A percentile compares a stretch with the other conserved stretches of the same genome.
Evolutionary conservation across 2,888 invertebrate species (phyloP).

Genomic region (Philaethria dido): DNA sequence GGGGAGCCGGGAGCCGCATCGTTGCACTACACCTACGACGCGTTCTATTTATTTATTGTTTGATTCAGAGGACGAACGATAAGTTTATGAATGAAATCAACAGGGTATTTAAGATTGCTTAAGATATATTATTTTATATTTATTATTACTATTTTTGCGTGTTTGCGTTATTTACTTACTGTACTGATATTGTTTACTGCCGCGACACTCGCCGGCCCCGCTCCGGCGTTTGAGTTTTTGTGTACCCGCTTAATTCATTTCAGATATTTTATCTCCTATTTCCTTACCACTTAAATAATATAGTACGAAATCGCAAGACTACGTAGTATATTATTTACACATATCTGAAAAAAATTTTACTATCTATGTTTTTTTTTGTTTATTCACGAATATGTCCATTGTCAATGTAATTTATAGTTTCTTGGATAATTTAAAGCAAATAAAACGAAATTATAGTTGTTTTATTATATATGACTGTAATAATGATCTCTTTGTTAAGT

Average conservation of each 20-base stretch:
- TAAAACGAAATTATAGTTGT: not conserved
- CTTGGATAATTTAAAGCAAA: not conserved
- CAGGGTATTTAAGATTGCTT: conserved; percentile 84
- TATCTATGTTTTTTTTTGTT: too few species aligned
- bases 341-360: too few species aligned
- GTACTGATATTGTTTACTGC: conserved; percentile 54
- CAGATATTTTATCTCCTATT: too few species aligned
- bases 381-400: not conserved
- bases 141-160: conserved; percentile 63
- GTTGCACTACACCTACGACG: conserved; percentile 48
- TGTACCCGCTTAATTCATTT: not conserved
- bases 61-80: conserved; percentile 56
- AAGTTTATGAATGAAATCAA: conserved; percentile 74
- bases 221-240: conserved; percentile 18
- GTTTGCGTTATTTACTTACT: conserved; percentile 60
- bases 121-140: conserved; percentile 81
- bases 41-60: conserved; percentile 52
- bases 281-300: not conserved
- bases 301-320: not conserved
- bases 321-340: conserved; percentile 9
- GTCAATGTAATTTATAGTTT: not conserved
- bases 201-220: conserved; percentile 26
- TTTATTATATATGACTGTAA: not conserved
- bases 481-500: conserved; percentile 9
- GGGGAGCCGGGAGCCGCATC: conserved; percentile 41